Base-by-base conservation (phyloP, 2,113 vertebrate species). In the Meles meles region DNA sequence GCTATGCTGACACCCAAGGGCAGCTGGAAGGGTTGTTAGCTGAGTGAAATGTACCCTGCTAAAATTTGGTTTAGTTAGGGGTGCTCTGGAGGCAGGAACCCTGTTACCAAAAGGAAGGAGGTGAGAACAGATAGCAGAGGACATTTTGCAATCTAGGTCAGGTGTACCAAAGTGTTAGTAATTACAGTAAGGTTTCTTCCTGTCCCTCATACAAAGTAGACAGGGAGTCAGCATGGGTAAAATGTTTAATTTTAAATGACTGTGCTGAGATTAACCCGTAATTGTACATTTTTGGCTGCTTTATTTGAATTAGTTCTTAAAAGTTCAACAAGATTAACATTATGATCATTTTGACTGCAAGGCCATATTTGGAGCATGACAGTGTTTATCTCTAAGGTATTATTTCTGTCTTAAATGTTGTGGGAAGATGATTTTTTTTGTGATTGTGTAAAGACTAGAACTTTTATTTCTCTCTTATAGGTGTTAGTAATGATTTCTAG, bases 221-320 rank as follows among this genome's bases (percentile, higher is more conserved):
- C 11, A 67, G 47, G 61, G 85, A 69, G 79, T 49, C 21, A 37
- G 7, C 9, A 80, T 31, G 23, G 23, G 11, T 80, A 74, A 80
- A 88, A 67, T 69, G 23, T 71, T 72, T 76, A 27, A 72, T 95
- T 92, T 88, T 88, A 88, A 91, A 23, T 85, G 71, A 84, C 15
- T 3, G 21, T 67, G 14, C 15, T 84, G 44, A 71, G 93, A 79
- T 87, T 59, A 80, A 69, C 20, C 9, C 85, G 34, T 63, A 96
- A 77, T 81, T 91, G 27, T 71, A 82, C 76, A n/a, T 27, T 80
- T 89, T 89, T 87, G 72, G 49, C 23, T 55, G 57, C 87, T 44
- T 79, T 87, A 39, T 93, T 93, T 96, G 76, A 95, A 88, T 96
- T 96, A 39, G 1, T 71, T 86, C 42, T 86, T 91, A 85, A 72